Base-by-base conservation (phyloP, 2,888 invertebrate species). In the Agonopterix arenella region DNA sequence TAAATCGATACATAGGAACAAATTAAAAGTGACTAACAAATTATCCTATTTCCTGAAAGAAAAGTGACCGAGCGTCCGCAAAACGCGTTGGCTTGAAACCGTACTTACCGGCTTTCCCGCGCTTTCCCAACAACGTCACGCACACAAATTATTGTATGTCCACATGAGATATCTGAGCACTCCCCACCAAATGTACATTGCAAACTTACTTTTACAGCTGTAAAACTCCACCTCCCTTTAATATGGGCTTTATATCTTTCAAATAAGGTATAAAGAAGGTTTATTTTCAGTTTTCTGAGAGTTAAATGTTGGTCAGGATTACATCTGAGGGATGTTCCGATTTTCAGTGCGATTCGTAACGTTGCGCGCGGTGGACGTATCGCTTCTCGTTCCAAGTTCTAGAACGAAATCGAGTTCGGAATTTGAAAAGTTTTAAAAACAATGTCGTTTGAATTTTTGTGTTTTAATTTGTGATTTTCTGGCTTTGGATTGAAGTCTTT, bases 71-170 rank as follows among this genome's bases (percentile, higher is more conserved):
- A 28, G 28, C 28, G 28, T 5, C 7, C 28, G 28, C 28, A 28
- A 28, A 28, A 28, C 28, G 28, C 28, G 28, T 28, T 28, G 5
- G 5, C 7, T 28, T 28, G 28, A 1, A 28, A 28, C 28, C 28
- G 28, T 28, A 28, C 28, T 28, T 28, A 28, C 28, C 28, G 28
- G 28, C 28, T 65, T 62, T 50, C 50, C 51, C 37, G 40, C 44
- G 11, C 44, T 45, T 44, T 48, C 36, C 66, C 65, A 60, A 45
- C 49, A 53, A 58, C 62, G 60, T 59, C 61, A 56, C 36, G 13
- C 61, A 62, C 59, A 64, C 68, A 73, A 71, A 71, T 72, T 70
- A 72, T 66, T 64, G 53, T 66, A 60, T 60, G 60, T 62, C 58
- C 53, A 57, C 60, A 55, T 58, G 61, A 54, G 54, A 48, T 51